These are phyloP conservation scores for Apaloderma vittatum DNA, from an alignment of 2,113 vertebrate genomes.

Conservation along the genomic window DNA sequence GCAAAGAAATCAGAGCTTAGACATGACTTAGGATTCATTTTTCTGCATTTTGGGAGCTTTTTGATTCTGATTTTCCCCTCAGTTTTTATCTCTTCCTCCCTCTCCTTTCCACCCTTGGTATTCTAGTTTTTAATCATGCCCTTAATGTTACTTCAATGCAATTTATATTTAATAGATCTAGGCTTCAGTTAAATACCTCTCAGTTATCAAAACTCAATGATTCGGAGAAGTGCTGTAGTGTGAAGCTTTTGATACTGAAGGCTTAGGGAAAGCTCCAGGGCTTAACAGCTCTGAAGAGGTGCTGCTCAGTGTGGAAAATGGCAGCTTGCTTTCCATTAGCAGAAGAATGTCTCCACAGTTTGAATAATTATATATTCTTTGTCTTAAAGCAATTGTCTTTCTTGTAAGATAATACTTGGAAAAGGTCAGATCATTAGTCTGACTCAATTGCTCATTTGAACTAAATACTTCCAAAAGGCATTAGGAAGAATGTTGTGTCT, in stretches of 20 bases:
- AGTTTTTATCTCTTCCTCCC: background rate
- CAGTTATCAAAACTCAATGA: background rate
- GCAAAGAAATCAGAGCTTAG: background rate
- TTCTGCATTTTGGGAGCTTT: background rate
- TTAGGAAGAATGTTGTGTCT: background rate
- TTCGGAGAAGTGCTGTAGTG: background rate
- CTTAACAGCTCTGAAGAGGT: conserved; percentile 3
- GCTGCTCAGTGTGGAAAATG: background rate
- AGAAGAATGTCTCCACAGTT: background rate
- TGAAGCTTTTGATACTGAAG: background rate
- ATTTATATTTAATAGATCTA: conserved; percentile 32
- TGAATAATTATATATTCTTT: conserved; percentile 8
- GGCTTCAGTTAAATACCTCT: conserved; percentile 22
- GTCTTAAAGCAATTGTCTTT: conserved; percentile 31
- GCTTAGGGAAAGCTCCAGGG: background rate
- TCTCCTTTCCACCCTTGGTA: background rate
- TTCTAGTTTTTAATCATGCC: conserved; percentile 6
- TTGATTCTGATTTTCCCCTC: background rate
- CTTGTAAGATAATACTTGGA: conserved; percentile 21
- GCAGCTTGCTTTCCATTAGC: conserved; percentile 16
- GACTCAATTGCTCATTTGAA: conserved; percentile 27
- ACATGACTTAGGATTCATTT: background rate
- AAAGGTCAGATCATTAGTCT: conserved; percentile 32
- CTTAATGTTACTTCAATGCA: conserved; percentile 4
- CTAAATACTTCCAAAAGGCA: background rate